Evolutionary conservation across 2,797 vertebrate species (phyloP).

Genomic region (Chelmon rostratus): DNA sequence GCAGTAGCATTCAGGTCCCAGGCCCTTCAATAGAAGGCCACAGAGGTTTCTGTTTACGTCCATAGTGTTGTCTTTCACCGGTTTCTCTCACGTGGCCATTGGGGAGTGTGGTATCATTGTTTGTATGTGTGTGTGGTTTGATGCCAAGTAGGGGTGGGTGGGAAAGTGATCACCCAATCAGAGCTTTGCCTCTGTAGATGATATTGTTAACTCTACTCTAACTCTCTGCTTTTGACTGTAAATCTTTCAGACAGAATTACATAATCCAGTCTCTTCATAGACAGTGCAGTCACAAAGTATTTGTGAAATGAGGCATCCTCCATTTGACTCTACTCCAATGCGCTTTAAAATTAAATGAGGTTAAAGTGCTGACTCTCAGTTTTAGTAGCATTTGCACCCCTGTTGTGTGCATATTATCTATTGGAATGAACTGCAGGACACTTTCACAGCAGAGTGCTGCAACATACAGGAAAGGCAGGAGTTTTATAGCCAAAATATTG

Average conservation of each 20-base stretch:
- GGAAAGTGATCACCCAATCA: slow-evolving; percentile 33
- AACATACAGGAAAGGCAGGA: background rate
- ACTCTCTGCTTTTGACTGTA: slow-evolving; percentile 14
- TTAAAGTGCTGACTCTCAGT: slow-evolving; percentile 7
- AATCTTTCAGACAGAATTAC: slow-evolving; percentile 25
- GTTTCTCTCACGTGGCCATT: slow-evolving; percentile 53
- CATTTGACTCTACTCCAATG: background rate
- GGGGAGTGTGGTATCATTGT: slow-evolving; percentile 52
- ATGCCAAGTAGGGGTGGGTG: slow-evolving; percentile 42
- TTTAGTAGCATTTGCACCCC: background rate
- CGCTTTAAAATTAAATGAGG: background rate
- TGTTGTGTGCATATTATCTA: background rate
- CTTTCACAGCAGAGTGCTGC: background rate
- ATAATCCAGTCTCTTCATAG: slow-evolving; percentile 20
- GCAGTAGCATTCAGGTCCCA: slow-evolving; percentile 65
- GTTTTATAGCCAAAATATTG: slow-evolving; percentile 9
- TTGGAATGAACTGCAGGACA: background rate
- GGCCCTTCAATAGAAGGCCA: slow-evolving; percentile 66
- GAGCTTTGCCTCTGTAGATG: slow-evolving; percentile 14
- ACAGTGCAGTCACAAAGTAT: background rate
- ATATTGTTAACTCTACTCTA: slow-evolving; percentile 20
- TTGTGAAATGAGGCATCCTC: slow-evolving; percentile 1
- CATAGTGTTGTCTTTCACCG: slow-evolving; percentile 60
- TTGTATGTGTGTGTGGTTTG: slow-evolving; percentile 44
- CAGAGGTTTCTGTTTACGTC: slow-evolving; percentile 77